Base-by-base conservation (phyloP, 2,113 vertebrate species). In the Macrotus californicus region DNA sequence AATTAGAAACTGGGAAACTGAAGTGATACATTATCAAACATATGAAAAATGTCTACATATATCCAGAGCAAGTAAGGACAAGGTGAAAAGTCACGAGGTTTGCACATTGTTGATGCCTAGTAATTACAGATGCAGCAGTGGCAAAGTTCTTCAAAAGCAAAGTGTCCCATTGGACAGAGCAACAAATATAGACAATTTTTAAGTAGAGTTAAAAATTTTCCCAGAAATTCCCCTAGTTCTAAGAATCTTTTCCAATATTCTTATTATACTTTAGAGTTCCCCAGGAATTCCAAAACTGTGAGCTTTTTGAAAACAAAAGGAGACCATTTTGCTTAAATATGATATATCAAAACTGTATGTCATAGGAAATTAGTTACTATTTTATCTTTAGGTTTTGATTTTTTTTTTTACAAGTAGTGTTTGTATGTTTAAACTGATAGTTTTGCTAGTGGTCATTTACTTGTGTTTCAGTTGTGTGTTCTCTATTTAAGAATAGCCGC, bases 241-340 rank as follows among this genome's bases (percentile, higher is more conserved):
- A 86, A 85, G 16, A 29, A 56, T 75, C 46, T 66, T 83, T 34
- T 89, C 19, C 8, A 89, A 82, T 87, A 46, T 46, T 83, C 2
- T 16, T 69, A 18, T 70, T 54, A 70, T 2, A 64, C 72, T 70
- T 86, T 52, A 83, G 31, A 92, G 13, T 80, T 70, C 54, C 39
- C 64, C 22, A 52, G 31, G 54, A 88, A 56, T 80, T 96, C 41
- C 34, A 64, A 94, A 87, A 50, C 11, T 86, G 8, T 75, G 72
- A 18, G 31, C 2, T 64, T 90, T 86, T 64, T 94, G 59, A 91
- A 89, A 94, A 15, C 1, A n/a, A 94, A 39, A 88, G 39, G 11
- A 94, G 34, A 14, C 48, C 52, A 31, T 91, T 81, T 90, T 21
- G 36, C 50, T 91, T 92, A 96, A 96, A 94, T 90, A 81, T 88